Percentiles rank a stretch among this genome's conserved stretches.
Evolutionary conservation across 1,140 invertebrate genomes (phyloP).

Genomic region (Cataglyphis hispanica): DNA sequence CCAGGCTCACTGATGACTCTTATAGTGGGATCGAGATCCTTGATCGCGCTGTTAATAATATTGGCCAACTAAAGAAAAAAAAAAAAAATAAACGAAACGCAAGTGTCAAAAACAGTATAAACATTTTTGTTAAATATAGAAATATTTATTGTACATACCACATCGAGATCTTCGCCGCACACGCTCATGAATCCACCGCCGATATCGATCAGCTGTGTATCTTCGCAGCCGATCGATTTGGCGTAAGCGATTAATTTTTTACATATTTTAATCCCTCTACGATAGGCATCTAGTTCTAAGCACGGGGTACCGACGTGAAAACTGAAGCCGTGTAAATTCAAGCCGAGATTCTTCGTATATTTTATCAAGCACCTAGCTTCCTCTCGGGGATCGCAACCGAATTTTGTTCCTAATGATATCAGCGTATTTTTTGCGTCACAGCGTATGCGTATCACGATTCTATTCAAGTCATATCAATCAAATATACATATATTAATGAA

Average conservation of each 20-base stretch:
- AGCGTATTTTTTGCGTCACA: constrained; percentile 92
- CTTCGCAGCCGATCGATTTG: constrained; percentile 88
- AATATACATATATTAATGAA: neutral
- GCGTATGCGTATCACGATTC: constrained; percentile 96
- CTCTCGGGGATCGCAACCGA: constrained; percentile 93
- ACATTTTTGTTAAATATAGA: neutral
- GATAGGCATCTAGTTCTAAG: constrained; percentile 90
- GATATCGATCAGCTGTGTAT: constrained; percentile 92
- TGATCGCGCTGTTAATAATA: constrained; percentile 87
- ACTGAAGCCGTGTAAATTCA: constrained; percentile 94
- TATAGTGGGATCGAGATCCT: constrained; percentile 89
- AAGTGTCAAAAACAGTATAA: neutral
- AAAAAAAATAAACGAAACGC: constrained; percentile 76
- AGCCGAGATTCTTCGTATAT: constrained; percentile 90
- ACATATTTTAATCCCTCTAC: constrained; percentile 89
- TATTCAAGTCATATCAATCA: constrained; percentile 75
- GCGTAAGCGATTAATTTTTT: constrained; percentile 90
- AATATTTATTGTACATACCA: constrained; percentile 85
- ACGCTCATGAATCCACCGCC: constrained; percentile 94
- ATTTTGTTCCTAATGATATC: constrained; percentile 96
- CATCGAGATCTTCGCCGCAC: constrained; percentile 87
- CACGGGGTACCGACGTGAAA: constrained; percentile 96
- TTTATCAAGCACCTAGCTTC: constrained; percentile 93
- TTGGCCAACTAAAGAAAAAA: constrained; percentile 82
- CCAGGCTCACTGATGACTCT: constrained; percentile 91